Conservation (phyloP, 2,888 invertebrate genomes). For the Lamellibrachia satsuma region DNA sequence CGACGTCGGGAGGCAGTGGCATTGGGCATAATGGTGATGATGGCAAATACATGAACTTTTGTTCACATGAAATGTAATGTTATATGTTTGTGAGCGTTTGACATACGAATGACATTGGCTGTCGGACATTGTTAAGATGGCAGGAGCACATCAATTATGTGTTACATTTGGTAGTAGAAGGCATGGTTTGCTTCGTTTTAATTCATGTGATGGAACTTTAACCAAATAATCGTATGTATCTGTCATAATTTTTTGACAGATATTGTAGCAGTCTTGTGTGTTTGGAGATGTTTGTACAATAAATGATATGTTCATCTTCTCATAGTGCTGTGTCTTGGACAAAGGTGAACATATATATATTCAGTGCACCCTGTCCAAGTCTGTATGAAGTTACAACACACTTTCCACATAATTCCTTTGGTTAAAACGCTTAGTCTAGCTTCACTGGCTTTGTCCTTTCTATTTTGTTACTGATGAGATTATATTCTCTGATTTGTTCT, state of each 20-base stretch:
- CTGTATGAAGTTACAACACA: neutral
- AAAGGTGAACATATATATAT: neutral
- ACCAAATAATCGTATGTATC: neutral
- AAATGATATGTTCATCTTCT: neutral
- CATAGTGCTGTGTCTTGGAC: constrained; percentile 9
- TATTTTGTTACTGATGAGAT: neutral
- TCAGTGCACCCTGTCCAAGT: neutral
- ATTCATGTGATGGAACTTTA: neutral
- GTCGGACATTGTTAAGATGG: constrained; percentile 13
- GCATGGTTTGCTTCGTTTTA: neutral
- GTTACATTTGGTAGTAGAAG: neutral
- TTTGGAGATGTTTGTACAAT: constrained; percentile 13
- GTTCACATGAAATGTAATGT: neutral
- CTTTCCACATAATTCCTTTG: neutral
- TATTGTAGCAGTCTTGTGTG: constrained; percentile 17
- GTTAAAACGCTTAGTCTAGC: neutral
- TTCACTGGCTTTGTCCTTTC: neutral
- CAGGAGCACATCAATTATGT: neutral
- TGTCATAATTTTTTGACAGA: neutral
- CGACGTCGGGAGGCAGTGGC: neutral
- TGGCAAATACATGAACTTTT: neutral
- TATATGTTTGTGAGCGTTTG: neutral
- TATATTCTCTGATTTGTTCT: neutral
- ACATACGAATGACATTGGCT: neutral
- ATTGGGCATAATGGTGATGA: neutral